Percentiles rank a stretch among this genome's conserved stretches.
phyloP scores from a whole-genome alignment of 2,888 invertebrate species.

The Griposia aprilina region DNA sequence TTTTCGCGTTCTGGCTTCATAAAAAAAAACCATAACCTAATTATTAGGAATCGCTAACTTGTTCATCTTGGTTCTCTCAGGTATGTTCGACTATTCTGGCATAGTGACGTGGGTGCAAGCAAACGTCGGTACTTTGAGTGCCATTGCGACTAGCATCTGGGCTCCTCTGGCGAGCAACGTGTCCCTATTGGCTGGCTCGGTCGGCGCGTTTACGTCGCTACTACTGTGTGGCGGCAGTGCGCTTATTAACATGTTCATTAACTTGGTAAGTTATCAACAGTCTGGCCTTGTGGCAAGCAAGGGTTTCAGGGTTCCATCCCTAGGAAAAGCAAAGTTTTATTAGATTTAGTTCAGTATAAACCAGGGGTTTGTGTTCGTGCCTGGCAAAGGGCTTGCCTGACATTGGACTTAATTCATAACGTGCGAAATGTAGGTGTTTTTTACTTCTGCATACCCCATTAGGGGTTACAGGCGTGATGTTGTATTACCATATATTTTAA shows the following conservation, averaged over 20 bases:
- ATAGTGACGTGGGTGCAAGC: constrained; percentile 96
- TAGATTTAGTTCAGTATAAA: not conserved
- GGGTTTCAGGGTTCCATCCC: not conserved
- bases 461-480: not conserved
- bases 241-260: constrained; percentile 96
- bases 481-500: not conserved
- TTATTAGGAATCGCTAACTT: not conserved
- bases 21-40: not conserved
- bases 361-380: not conserved
- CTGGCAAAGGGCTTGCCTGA: not conserved
- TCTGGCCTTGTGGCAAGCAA: not conserved
- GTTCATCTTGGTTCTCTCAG: constrained; percentile 76
- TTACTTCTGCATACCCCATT: not conserved
- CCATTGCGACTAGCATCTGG: constrained; percentile 96
- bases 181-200: constrained; percentile 95
- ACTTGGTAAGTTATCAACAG: constrained; percentile 91
- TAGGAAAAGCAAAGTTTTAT: not conserved
- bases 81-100: constrained; percentile 93
- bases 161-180: constrained; percentile 97
- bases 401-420: not conserved
- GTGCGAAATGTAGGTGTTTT: not conserved
- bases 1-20: not conserved
- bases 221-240: constrained; percentile 97
- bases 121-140: constrained; percentile 96
- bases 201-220: constrained; percentile 96